phyloP scores from a whole-genome alignment of 1,140 invertebrate genomes.

The Galleria mellonella region DNA sequence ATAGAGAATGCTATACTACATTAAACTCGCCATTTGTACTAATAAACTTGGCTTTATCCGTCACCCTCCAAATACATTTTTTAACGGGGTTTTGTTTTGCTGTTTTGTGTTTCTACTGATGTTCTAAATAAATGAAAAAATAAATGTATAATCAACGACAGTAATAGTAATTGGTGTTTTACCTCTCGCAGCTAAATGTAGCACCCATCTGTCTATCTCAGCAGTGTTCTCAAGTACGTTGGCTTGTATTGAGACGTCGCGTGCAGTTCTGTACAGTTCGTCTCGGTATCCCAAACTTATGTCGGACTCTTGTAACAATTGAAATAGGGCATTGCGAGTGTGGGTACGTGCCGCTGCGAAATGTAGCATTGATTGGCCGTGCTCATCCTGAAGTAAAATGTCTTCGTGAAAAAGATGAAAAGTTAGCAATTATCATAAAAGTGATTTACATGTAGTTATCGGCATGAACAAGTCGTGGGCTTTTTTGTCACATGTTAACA shows the following conservation, averaged over 20 bases:
- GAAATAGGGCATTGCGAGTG: conserved; percentile 83
- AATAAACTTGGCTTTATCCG: no score
- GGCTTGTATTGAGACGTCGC: conserved; percentile 88
- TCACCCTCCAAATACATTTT: no score
- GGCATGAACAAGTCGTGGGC: no score
- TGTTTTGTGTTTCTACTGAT: no score
- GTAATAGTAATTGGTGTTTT: conserved; percentile 9
- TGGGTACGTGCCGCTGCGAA: conserved; percentile 88
- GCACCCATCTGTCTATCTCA: conserved; percentile 87
- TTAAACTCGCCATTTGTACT: no score
- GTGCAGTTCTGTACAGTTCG: conserved; percentile 87
- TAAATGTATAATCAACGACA: no score
- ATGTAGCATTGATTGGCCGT: conserved; percentile 92
- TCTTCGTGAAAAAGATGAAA: no score
- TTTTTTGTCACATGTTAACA: no score
- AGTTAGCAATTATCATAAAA: no score
- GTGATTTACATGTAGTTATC: background rate
- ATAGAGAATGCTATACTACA: no score
- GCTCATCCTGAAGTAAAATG: conserved; percentile 80
- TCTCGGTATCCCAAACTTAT: conserved; percentile 87
- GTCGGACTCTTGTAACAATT: conserved; percentile 84
- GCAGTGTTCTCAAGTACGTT: conserved; percentile 86
- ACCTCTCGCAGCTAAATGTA: conserved; percentile 86
- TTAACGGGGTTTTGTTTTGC: no score
- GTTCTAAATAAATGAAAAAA: no score